A percentile compares a stretch with the other conserved stretches of the same genome.
Evolutionary conservation across 2,888 invertebrate species (phyloP).

Genomic region (Aquatica leii): DNA sequence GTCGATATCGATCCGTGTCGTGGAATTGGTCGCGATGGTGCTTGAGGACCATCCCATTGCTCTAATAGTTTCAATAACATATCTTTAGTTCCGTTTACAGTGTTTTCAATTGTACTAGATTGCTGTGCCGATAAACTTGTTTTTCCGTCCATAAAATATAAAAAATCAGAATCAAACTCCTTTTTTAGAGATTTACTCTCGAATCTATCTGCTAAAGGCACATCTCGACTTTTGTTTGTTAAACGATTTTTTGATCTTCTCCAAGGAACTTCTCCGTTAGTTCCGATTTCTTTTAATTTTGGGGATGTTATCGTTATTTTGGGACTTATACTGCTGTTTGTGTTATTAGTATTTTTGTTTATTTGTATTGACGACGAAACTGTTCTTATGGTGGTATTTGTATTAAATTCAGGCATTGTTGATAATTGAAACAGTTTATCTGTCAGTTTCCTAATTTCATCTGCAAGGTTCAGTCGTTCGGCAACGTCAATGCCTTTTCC

Average conservation of each 20-base stretch:
- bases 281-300: constrained; percentile 44
- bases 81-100: constrained; percentile 78
- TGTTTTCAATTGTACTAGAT: constrained; percentile 44
- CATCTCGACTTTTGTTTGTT: constrained; percentile 75
- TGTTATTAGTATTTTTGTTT: background rate
- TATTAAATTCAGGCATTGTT: constrained; percentile 64
- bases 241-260: constrained; percentile 71
- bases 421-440: constrained; percentile 79
- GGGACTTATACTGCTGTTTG: constrained; percentile 29
- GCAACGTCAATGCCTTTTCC: constrained; percentile 68
- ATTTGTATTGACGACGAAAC: background rate
- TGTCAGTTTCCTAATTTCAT: constrained; percentile 84
- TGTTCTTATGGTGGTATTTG: constrained; percentile 54
- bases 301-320: constrained; percentile 41
- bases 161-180: constrained; percentile 43
- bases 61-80: constrained; percentile 76
- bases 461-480: constrained; percentile 76
- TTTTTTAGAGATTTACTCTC: constrained; percentile 40
- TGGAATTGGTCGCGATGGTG: constrained; percentile 63
- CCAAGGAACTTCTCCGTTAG: constrained; percentile 54
- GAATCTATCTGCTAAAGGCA: constrained; percentile 61
- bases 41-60: constrained; percentile 76
- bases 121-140: background rate
- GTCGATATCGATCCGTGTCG: constrained; percentile 78
- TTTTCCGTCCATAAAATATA: constrained; percentile 35